Evolutionary conservation across 2,113 vertebrate genomes (phyloP), one percentile per base, ranked within the genome.

Genomic region (Orientallactaga bullata): DNA sequence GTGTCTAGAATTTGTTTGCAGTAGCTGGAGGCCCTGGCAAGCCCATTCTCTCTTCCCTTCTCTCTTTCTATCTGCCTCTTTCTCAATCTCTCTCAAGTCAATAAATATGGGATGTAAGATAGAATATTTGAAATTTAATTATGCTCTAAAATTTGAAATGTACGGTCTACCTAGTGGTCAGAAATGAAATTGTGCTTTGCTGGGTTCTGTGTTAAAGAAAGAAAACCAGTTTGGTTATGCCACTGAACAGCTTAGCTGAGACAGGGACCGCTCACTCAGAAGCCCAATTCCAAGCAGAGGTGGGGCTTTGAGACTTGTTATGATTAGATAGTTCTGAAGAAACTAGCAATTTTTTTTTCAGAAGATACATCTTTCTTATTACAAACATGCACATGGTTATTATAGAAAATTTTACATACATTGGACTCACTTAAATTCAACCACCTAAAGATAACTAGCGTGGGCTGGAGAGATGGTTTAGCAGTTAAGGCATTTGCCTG

Each of bases 41-140:
- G 42, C 42, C 42, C 42, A 47, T 47, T 47, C 42, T 47, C 42
- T 47, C 42, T 47, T 8, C 42, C 42, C 5, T 47, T 47, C 42
- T 47, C 42, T 47, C 42, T 47, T 8, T 8, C 42, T 47, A 47
- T 47, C 42, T 47, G 42, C 42, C 42, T 47, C 8, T 47, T 47
- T 47, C 42, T 47, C 42, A 47, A 8, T 47, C 42, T 47, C 8
- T 47, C 42, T 47, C 42, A 47, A 47, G 8, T 47, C 42, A 47
- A 47, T 47, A 47, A 47, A 47, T 55, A 55, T 55, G 55, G 11
- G 15, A 72, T 69, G 30, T 7, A 63, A 68, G 37, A 47, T 2
- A 91, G 63, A 85, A 68, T 16, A 39, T 47, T 63, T 85, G 18
- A 85, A 93, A 91, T 77, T 81, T 77, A 55, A 85, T 51, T 78